Evolutionary conservation across 2,888 invertebrate species (phyloP).

Genomic region (Andrena haemorrhoa): DNA sequence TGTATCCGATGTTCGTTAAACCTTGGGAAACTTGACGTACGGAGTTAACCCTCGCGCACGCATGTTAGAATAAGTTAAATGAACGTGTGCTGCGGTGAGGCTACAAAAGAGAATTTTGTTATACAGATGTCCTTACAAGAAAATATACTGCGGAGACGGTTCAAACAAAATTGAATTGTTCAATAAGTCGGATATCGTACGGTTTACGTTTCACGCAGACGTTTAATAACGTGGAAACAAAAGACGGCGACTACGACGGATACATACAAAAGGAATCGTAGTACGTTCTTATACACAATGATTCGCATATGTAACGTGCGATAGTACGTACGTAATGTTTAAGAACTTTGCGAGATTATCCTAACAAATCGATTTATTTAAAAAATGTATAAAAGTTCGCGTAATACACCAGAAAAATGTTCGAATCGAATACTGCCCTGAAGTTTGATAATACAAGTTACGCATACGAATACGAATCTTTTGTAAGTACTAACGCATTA

Average conservation of each 20-base stretch:
- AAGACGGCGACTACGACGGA: slow-evolving; percentile 45
- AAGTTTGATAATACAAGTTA: slow-evolving; percentile 39
- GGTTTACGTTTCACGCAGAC: slow-evolving; percentile 39
- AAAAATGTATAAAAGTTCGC: slow-evolving; percentile 70
- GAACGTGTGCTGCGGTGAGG: background rate
- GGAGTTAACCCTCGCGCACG: slow-evolving; percentile 46
- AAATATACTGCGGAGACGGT: slow-evolving; percentile 7
- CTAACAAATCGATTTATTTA: slow-evolving; percentile 71
- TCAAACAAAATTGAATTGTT: slow-evolving; percentile 35
- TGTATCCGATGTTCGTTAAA: slow-evolving; percentile 34
- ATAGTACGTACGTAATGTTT: slow-evolving; percentile 20
- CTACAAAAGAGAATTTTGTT: slow-evolving; percentile 22
- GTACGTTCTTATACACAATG: background rate
- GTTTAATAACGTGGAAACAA: slow-evolving; percentile 61
- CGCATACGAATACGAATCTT: slow-evolving; percentile 32
- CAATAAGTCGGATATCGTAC: slow-evolving; percentile 27
- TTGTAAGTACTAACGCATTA: slow-evolving; percentile 29
- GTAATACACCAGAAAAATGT: slow-evolving; percentile 35
- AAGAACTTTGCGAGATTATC: slow-evolving; percentile 42
- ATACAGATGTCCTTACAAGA: background rate
- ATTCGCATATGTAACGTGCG: background rate
- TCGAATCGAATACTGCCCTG: slow-evolving; percentile 26
- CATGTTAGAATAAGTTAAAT: slow-evolving; percentile 31
- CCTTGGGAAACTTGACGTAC: slow-evolving; percentile 37
- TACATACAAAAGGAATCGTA: slow-evolving; percentile 8